A percentile compares a stretch with the other conserved stretches of the same genome.
Evolutionary conservation across 2,888 invertebrate species (phyloP).

Genomic region (Eretmocerus hayati): DNA sequence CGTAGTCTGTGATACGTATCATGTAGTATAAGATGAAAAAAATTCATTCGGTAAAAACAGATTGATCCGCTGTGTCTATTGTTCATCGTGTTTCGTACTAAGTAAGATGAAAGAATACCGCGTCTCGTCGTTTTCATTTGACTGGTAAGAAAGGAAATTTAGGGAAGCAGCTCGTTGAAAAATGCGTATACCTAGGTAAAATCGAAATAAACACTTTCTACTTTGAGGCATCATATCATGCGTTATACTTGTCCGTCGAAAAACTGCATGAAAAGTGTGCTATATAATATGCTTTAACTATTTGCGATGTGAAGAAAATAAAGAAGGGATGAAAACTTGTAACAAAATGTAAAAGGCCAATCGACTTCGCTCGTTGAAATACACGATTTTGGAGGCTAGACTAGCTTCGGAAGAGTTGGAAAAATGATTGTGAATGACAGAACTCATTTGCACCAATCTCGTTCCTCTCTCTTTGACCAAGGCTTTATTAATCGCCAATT

Average conservation of each 20-base stretch:
- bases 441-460: slow-evolving; percentile 19
- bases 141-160: slow-evolving; percentile 22
- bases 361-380: slow-evolving; percentile 23
- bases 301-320: slow-evolving; percentile 11
- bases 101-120: slow-evolving; percentile 13
- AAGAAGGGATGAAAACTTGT: slow-evolving; percentile 6
- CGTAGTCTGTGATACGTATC: slow-evolving; percentile 50
- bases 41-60: slow-evolving; percentile 7
- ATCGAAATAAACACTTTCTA: not conserved
- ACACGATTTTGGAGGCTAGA: slow-evolving; percentile 15
- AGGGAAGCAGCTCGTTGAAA: slow-evolving; percentile 12
- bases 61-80: slow-evolving; percentile 19
- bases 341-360: slow-evolving; percentile 22
- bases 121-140: slow-evolving; percentile 23
- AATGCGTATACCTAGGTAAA: not conserved
- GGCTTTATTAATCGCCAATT: slow-evolving; percentile 21
- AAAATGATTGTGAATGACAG: slow-evolving; percentile 6
- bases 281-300: slow-evolving; percentile 17
- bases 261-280: slow-evolving; percentile 15
- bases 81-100: slow-evolving; percentile 21
- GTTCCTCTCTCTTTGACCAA: slow-evolving; percentile 23
- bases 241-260: slow-evolving; percentile 20
- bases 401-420: not conserved
- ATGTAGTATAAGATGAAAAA: slow-evolving; percentile 37
- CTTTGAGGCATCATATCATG: slow-evolving; percentile 18